phyloP scores from a whole-genome alignment of 2,888 invertebrate species.

The Nebria salina region DNA sequence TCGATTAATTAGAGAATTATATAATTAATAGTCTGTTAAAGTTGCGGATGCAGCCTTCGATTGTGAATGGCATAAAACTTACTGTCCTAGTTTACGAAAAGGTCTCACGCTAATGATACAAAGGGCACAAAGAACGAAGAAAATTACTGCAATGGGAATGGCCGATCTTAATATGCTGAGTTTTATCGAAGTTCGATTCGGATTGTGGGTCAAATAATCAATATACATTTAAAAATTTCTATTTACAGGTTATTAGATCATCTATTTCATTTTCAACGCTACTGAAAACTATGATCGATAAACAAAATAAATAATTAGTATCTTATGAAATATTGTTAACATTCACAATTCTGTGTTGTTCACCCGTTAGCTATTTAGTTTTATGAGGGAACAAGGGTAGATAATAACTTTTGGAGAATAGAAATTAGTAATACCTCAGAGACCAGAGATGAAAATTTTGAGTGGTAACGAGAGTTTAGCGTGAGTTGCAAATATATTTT shows the following conservation, averaged over 20 bases:
- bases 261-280: conserved; percentile 42
- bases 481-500: no score
- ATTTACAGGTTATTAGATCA: conserved; percentile 30
- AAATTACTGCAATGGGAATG: conserved; percentile 39
- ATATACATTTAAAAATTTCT: background rate
- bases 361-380: no score
- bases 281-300: conserved; percentile 40
- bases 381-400: no score
- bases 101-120: conserved; percentile 31
- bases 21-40: conserved; percentile 29
- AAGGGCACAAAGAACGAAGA: conserved; percentile 34
- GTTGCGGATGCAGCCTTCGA: conserved; percentile 38
- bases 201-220: background rate
- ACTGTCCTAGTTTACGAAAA: conserved; percentile 25
- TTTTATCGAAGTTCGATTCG: conserved; percentile 32
- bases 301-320: conserved; percentile 29
- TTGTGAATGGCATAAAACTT: conserved; percentile 24
- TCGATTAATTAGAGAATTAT: background rate
- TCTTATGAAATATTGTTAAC: no score
- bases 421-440: no score
- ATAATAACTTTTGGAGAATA: no score
- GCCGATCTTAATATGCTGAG: conserved; percentile 39
- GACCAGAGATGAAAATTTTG: no score
- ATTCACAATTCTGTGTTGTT: no score
- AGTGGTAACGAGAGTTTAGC: no score